phyloP scores from a whole-genome alignment of 2,888 invertebrate species.

The Esperia sulphurella region DNA sequence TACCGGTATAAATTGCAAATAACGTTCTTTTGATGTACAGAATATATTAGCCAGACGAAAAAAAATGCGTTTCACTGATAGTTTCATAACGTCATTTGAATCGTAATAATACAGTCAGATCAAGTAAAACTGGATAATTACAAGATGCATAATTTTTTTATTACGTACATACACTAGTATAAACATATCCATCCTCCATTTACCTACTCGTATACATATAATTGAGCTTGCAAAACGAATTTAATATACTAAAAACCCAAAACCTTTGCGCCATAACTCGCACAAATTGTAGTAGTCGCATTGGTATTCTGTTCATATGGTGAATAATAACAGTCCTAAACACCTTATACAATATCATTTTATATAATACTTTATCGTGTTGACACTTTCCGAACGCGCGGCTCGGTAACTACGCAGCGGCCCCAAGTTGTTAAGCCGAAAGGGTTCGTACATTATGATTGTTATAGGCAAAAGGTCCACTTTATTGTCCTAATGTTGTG shows the following conservation, averaged over 20 bases:
- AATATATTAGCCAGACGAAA: no score
- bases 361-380: slow-evolving; percentile 47
- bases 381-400: slow-evolving; percentile 40
- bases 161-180: no score
- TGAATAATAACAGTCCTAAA: slow-evolving; percentile 23
- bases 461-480: slow-evolving; percentile 61
- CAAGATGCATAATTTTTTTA: no score
- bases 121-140: no score
- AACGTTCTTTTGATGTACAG: not conserved
- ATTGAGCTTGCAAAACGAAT: no score
- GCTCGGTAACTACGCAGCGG: slow-evolving; percentile 41
- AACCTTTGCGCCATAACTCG: not conserved
- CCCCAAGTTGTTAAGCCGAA: slow-evolving; percentile 54
- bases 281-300: no score
- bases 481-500: slow-evolving; percentile 64
- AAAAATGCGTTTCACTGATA: no score
- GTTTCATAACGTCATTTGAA: no score
- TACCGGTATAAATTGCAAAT: slow-evolving; percentile 16
- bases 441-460: slow-evolving; percentile 67
- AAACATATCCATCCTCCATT: no score
- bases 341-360: slow-evolving; percentile 29
- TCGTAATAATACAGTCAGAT: no score
- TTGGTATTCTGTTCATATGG: slow-evolving; percentile 5
- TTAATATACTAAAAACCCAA: not conserved
- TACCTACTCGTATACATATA: no score